Evolutionary conservation across 2,888 invertebrate genomes (phyloP), one percentile per base, ranked within the genome.

Genomic region (Drosophila neonasuta): DNA sequence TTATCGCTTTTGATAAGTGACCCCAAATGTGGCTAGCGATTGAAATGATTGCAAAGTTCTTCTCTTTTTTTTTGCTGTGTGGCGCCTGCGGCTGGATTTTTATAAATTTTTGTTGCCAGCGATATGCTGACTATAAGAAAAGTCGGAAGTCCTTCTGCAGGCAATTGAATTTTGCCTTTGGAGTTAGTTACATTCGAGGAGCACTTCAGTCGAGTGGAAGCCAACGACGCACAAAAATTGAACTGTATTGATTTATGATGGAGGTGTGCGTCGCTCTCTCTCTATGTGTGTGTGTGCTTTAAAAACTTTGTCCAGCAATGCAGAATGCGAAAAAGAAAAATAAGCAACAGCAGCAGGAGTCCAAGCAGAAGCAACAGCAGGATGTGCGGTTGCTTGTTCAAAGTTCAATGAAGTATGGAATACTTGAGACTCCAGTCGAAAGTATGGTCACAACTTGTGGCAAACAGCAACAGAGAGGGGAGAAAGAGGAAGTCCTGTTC

Each of bases 181-280:
- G 56, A 62, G 77, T 73, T 79, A 70, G 72, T 79, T 74, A 79
- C 71, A 68, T 59, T 67, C 57, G 45, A 68, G 70, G 44, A 58
- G 67, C 67, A 68, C 80, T 80, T 50, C 59, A 66, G 15, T 46
- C 59, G 61, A 79, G 62, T 69, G 73, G 59, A 70, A 64, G 57
- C 63, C 63, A 71, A 49, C 69, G 72, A 58, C 63, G 71, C 78
- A 71, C 64, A 76, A 71, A 76, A 81, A 82, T 78, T 77, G 70
- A 85, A 78, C 79, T 74, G 70, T 85, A 84, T 83, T 83, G 85
- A 84, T 85, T 85, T 85, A 82, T 83, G 85, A 74, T 48, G 57
- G 67, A 80, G 76, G 76, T 80, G 74, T 68, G 42, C 32, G 24
- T 10, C 13, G 13, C 24, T 41, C 57, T 36, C 39, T 11, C 52